phyloP scores from a whole-genome alignment of 1,140 invertebrate species.

The Microplitis mediator region DNA sequence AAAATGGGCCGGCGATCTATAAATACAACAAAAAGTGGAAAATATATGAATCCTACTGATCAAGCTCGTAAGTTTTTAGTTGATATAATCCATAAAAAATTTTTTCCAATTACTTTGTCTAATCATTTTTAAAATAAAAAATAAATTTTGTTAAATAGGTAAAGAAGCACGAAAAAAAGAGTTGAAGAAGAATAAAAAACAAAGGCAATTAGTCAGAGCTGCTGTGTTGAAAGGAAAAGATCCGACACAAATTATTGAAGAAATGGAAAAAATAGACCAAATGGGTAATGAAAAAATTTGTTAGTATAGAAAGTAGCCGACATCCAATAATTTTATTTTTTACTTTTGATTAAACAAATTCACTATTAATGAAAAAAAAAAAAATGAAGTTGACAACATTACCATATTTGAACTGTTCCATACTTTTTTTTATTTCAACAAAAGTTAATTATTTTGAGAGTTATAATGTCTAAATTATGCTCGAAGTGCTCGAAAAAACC shows the following conservation, averaged over 20 bases:
- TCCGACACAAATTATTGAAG: constrained; percentile 89
- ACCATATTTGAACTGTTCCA: no score
- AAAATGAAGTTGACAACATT: no score
- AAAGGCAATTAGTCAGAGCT: constrained; percentile 91
- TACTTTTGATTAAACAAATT: not conserved
- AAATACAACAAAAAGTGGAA: constrained; percentile 99
- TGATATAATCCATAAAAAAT: constrained; percentile 11
- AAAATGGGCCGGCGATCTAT: constrained; percentile 94
- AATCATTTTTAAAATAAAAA: not conserved
- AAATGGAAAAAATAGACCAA: constrained; percentile 97
- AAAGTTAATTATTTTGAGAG: no score
- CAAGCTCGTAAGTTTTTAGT: constrained; percentile 87
- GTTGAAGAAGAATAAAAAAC: constrained; percentile 97
- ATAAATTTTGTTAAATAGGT: constrained; percentile 65
- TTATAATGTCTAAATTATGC: no score
- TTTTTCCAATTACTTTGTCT: not conserved
- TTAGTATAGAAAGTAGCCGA: not conserved
- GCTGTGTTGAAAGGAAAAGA: constrained; percentile 99
- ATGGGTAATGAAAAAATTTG: constrained; percentile 74
- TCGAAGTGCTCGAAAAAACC: no score
- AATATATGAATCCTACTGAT: constrained; percentile 99
- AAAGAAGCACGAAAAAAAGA: constrained; percentile 98
- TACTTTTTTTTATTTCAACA: no score
- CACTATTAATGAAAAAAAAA: no score
- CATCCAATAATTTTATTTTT: not conserved